Percentiles rank a stretch among this genome's conserved stretches.
phyloP scores from a whole-genome alignment of 2,797 vertebrate species.

The Myotis planiceps region DNA sequence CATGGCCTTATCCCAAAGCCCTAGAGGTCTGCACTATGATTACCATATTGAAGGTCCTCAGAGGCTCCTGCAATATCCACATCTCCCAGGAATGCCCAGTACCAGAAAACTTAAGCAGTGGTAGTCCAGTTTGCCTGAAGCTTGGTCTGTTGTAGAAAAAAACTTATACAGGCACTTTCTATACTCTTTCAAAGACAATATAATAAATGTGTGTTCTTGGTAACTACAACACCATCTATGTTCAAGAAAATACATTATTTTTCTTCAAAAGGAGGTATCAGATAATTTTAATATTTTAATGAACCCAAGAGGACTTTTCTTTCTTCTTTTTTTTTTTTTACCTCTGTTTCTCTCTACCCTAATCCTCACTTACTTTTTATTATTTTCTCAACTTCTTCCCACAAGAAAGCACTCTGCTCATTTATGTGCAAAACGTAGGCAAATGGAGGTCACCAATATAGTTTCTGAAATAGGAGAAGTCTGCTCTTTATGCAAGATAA shows the following conservation, averaged over 20 bases:
- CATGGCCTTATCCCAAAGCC: not conserved
- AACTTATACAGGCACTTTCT: not conserved
- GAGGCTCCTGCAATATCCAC: not conserved
- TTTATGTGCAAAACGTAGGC: not conserved
- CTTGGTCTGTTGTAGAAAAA: not conserved
- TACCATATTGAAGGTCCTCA: not conserved
- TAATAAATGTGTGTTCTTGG: not conserved
- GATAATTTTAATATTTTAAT: not conserved
- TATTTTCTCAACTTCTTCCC: not conserved
- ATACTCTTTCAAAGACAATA: not conserved
- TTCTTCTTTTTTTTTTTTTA: not conserved
- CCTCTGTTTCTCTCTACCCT: not conserved
- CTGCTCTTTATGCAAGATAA: not conserved
- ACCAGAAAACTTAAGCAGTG: not conserved
- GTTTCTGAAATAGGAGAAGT: constrained; percentile 13
- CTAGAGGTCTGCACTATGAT: not conserved
- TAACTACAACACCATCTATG: not conserved
- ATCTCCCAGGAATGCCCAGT: not conserved
- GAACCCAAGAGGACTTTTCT: not conserved
- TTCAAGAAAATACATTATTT: not conserved
- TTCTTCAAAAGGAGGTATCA: not conserved
- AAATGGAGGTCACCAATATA: not conserved
- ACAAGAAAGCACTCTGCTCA: not conserved
- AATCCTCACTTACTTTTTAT: not conserved
- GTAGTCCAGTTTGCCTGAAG: not conserved